A percentile compares a stretch with the other conserved stretches of the same genome.
phyloP scores from a whole-genome alignment of 2,888 invertebrate species.

The Dryadula phaetusa region DNA sequence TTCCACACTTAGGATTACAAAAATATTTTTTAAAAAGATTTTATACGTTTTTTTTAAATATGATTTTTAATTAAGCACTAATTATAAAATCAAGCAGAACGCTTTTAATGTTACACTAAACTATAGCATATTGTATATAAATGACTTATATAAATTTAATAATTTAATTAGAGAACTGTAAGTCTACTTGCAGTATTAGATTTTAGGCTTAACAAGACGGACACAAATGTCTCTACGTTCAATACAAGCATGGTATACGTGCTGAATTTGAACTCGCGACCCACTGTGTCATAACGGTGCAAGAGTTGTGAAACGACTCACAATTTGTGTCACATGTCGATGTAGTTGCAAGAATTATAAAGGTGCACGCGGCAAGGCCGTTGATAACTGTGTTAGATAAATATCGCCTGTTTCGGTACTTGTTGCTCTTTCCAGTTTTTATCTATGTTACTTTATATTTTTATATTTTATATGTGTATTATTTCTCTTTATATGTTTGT shows the following conservation, averaged over 20 bases:
- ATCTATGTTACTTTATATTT: neutral
- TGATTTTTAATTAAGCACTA: too few relatives aligned
- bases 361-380: constrained; percentile 28
- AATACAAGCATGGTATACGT: neutral
- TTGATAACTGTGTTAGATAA: constrained; percentile 22
- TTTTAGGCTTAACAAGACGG: neutral
- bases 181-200: neutral
- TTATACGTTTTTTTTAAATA: too few relatives aligned
- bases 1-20: too few relatives aligned
- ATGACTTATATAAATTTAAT: too few relatives aligned
- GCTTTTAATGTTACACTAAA: too few relatives aligned
- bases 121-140: too few relatives aligned
- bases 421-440: neutral
- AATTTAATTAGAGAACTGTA: too few relatives aligned
- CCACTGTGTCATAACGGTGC: neutral
- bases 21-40: too few relatives aligned
- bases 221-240: neutral
- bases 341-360: constrained; percentile 31
- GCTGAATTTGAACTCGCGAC: constrained; percentile 4
- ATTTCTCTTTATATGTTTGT: too few relatives aligned
- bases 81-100: too few relatives aligned
- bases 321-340: constrained; percentile 38
- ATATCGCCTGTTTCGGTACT: neutral
- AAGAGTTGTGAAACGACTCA: constrained; percentile 25
- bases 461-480: neutral